These are phyloP conservation scores for Choristoneura rosaceana DNA, from an alignment of 2,888 invertebrate genomes.

Conservation along the genomic window DNA sequence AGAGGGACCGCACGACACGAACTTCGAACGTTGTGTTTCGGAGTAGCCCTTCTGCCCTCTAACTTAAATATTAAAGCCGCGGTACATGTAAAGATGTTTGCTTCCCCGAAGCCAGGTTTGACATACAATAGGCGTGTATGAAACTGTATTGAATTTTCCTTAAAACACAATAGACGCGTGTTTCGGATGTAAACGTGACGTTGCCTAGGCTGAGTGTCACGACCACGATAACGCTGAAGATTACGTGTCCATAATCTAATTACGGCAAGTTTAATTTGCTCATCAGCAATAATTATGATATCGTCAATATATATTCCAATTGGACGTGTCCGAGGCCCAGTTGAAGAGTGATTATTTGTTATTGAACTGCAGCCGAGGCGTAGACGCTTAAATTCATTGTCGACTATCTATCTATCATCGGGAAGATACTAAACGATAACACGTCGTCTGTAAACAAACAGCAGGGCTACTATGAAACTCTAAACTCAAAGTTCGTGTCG, in stretches of 20 bases:
- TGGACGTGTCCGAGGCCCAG: background rate
- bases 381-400: background rate
- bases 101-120: constrained; percentile 2
- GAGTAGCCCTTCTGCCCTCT: no score
- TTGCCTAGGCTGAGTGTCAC: background rate
- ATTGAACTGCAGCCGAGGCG: background rate
- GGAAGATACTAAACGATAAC: constrained; percentile 18
- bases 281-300: background rate
- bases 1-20: no score
- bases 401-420: background rate
- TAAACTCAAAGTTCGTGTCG: no score
- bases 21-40: no score
- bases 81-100: background rate
- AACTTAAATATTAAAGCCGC: constrained; percentile 51
- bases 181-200: constrained; percentile 27
- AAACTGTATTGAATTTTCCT: background rate
- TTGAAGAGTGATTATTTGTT: background rate
- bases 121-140: constrained; percentile 45
- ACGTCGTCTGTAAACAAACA: constrained; percentile 32
- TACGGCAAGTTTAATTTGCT: constrained; percentile 11
- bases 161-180: constrained; percentile 19
- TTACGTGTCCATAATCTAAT: constrained; percentile 33
- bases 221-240: constrained; percentile 14
- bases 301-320: background rate
- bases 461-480: no score